A percentile compares a stretch with the other conserved stretches of the same genome.
phyloP scores from a whole-genome alignment of 1,140 invertebrate genomes.

The Platyscapa corneri region DNA sequence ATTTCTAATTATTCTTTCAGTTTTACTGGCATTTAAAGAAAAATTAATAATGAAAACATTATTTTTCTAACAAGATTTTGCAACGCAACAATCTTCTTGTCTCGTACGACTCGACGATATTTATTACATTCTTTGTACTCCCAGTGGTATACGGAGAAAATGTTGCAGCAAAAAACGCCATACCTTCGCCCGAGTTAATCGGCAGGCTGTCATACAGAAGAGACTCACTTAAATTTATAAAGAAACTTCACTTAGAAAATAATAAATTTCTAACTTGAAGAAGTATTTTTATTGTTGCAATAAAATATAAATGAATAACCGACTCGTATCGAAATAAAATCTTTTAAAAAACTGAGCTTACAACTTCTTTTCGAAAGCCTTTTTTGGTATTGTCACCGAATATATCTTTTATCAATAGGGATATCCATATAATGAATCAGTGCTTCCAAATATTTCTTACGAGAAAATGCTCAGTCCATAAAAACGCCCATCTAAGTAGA shows the following conservation, averaged over 20 bases:
- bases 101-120: slow-evolving; percentile 13
- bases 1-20: not conserved
- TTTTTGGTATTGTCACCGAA: not conserved
- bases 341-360: not conserved
- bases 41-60: not conserved
- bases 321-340: not conserved
- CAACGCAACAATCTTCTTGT: slow-evolving; percentile 30
- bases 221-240: slow-evolving; percentile 5
- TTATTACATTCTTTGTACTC: slow-evolving; percentile 44
- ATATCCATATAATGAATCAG: not conserved
- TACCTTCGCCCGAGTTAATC: slow-evolving; percentile 39
- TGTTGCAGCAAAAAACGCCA: slow-evolving; percentile 5
- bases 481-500: not conserved
- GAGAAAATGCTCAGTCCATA: not conserved
- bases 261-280: not conserved
- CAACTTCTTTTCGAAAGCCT: not conserved
- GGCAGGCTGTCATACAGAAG: not conserved
- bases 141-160: slow-evolving; percentile 34
- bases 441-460: not conserved
- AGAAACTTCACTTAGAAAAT: slow-evolving; percentile 1
- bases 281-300: not conserved
- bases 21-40: not conserved
- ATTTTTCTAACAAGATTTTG: slow-evolving; percentile 26
- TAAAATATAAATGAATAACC: not conserved
- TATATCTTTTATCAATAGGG: not conserved